These are phyloP conservation scores for Engraulis encrasicolus DNA, from an alignment of 2,113 vertebrate genomes.

Conservation along the genomic window DNA sequence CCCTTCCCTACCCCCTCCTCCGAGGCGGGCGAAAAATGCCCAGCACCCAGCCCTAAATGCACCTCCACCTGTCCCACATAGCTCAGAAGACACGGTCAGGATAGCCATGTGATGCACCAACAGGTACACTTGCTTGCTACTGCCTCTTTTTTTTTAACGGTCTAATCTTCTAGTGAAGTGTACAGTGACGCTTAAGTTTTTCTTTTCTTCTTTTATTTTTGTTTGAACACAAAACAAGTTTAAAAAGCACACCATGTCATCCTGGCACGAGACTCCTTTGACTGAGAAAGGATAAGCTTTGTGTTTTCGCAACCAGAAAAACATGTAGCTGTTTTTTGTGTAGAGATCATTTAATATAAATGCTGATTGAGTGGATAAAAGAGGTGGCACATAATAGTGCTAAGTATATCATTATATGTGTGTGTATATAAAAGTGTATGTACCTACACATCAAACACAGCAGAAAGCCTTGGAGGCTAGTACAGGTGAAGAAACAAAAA, in stretches of 20 bases:
- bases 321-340: constrained; percentile 73
- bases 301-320: constrained; percentile 76
- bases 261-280: constrained; percentile 77
- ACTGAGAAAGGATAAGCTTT: constrained; percentile 80
- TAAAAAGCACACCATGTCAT: constrained; percentile 71
- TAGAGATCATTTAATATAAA: constrained; percentile 83
- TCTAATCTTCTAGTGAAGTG: constrained; percentile 74
- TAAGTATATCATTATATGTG: constrained; percentile 33
- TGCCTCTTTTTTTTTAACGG: constrained; percentile 58
- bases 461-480: constrained; percentile 64
- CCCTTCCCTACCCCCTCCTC: no score
- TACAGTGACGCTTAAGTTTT: constrained; percentile 64
- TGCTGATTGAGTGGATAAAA: constrained; percentile 78
- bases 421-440: constrained; percentile 46
- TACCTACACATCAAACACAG: constrained; percentile 74
- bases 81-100: neutral
- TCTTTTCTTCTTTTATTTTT: constrained; percentile 64
- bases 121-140: neutral
- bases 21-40: neutral
- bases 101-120: constrained; percentile 3
- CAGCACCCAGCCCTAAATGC: neutral
- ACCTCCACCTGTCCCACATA: neutral
- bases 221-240: constrained; percentile 78
- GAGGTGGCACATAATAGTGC: constrained; percentile 75
- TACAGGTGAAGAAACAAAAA: constrained; percentile 54